phyloP scores from a whole-genome alignment of 2,888 invertebrate genomes.

The Chromoteleia sp. region DNA sequence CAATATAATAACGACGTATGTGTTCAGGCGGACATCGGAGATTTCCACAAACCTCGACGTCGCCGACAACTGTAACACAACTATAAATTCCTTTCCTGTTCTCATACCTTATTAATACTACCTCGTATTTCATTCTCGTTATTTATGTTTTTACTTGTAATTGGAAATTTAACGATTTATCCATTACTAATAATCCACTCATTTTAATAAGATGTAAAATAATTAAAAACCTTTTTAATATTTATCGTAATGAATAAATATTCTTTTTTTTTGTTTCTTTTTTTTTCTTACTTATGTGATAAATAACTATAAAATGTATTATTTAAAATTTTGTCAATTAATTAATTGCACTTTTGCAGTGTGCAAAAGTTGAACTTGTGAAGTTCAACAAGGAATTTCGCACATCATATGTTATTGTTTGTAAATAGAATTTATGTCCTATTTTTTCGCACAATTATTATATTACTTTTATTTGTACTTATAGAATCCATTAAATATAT shows the following conservation, averaged over 20 bases:
- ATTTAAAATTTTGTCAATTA: background rate
- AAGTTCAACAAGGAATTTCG: background rate
- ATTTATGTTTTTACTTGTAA: background rate
- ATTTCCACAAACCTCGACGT: slow-evolving; percentile 41
- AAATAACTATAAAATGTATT: background rate
- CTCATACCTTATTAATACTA: slow-evolving; percentile 14
- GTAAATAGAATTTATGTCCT: background rate
- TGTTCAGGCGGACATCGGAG: slow-evolving; percentile 30
- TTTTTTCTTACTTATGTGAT: too few species aligned
- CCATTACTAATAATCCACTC: too few species aligned
- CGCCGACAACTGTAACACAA: slow-evolving; percentile 24
- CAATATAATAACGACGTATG: slow-evolving; percentile 54
- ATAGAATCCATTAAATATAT: background rate
- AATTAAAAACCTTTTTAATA: too few species aligned
- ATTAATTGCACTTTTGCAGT: background rate
- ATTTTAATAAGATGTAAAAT: too few species aligned
- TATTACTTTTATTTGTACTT: background rate
- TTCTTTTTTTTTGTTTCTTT: too few species aligned
- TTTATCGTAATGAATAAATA: too few species aligned
- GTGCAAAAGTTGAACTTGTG: background rate
- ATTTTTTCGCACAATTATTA: background rate
- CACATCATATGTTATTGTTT: background rate
- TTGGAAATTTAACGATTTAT: slow-evolving; percentile 3
- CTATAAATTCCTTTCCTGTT: slow-evolving; percentile 23
- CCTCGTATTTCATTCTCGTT: slow-evolving; percentile 13